Evolutionary conservation across 2,797 vertebrate species (phyloP).

Genomic region (Parotocinclus haroldoi): DNA sequence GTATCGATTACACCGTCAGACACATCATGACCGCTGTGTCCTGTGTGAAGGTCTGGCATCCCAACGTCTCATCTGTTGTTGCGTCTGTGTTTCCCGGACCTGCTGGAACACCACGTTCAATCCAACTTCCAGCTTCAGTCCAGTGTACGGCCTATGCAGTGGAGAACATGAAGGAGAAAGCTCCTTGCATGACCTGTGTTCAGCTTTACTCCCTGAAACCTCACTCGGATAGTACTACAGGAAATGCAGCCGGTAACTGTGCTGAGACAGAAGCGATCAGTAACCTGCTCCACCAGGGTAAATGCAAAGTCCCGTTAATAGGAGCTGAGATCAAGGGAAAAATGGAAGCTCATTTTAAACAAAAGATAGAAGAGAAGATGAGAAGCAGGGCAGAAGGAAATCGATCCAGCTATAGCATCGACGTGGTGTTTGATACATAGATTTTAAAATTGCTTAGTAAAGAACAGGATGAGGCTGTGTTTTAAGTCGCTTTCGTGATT

Average conservation of each 20-base stretch:
- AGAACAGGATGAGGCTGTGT: too few relatives aligned
- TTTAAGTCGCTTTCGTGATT: too few relatives aligned
- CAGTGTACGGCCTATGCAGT: neutral
- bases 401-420: too few relatives aligned
- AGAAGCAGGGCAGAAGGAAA: too few relatives aligned
- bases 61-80: neutral
- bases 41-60: constrained; percentile 12
- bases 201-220: constrained; percentile 1
- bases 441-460: too few relatives aligned
- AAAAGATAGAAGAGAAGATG: too few relatives aligned
- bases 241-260: constrained; percentile 1
- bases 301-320: neutral
- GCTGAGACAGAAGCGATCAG: constrained; percentile 17
- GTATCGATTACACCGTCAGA: neutral
- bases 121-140: neutral
- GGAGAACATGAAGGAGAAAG: neutral
- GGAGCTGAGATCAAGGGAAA: neutral
- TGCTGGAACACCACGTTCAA: neutral
- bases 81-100: neutral
- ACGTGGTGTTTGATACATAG: too few relatives aligned
- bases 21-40: constrained; percentile 15
- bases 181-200: neutral
- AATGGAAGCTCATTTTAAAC: neutral
- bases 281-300: neutral
- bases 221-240: too few relatives aligned